Base-by-base conservation (phyloP, 2,113 vertebrate species). In the Podarcis raffonei region DNA sequence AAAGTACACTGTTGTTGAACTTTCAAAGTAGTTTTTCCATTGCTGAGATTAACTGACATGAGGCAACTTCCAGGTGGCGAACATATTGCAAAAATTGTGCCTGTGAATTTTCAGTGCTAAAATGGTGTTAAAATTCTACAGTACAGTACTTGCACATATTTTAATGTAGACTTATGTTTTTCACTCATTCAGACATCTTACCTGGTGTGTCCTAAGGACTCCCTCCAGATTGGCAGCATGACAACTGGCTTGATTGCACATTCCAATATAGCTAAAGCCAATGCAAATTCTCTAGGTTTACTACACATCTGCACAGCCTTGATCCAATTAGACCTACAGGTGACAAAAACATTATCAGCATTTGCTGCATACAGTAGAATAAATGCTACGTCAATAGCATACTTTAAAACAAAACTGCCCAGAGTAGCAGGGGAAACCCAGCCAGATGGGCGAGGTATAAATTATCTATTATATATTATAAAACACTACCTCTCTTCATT, bases 301-400 rank as follows among this genome's bases (percentile, higher is more conserved):
- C 98, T 99, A 96, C 99, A 99, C 99, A 99, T 99, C 96, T 99
- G 99, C 87, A 99, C 99, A 18, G 99, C 99, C 92, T 99, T 99
- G 95, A 99, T 99, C 99, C 99, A 99, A 96, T 99, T 99, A 92
- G 98, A 98, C 95, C 99, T 99, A 6, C 32, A 91, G 83, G 53
- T 69, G 42, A 89, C 87, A 84, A 90, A 92, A 89, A 90, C 42
- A 80, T 42, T 82, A 90, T 27, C 76, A 8, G 25, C 75, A 69
- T 81, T 66, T 2, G 3, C 59, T 42, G 27, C 13, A 27, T 66
- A 35, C 6, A 22, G 1, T 62, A 42, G 25, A 5, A 20, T 22
- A 62, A 62, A 62, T 18, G 18, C 1, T 23, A 35, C 1, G n/a
- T 65, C 68, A 42, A 57, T 25, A 81, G 9, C 68, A 53, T 62